These are phyloP conservation scores for Paramormyrops kingsleyae DNA, from an alignment of 2,113 vertebrate genomes.

Conservation along the genomic window DNA sequence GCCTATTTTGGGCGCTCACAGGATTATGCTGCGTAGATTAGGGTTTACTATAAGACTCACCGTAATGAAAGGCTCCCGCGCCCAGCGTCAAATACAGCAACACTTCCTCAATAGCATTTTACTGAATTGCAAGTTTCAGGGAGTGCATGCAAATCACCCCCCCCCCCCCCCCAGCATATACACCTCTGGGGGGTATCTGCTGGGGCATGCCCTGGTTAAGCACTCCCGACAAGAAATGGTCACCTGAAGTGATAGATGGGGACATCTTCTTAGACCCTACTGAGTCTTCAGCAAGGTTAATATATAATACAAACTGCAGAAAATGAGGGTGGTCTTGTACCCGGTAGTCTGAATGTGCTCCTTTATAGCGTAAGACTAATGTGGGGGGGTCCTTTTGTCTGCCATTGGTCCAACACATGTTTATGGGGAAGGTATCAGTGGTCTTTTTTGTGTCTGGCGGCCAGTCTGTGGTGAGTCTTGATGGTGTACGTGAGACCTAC, in stretches of 20 bases:
- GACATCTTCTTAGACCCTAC: background rate
- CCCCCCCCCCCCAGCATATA: constrained; percentile 39
- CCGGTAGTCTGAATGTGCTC: background rate
- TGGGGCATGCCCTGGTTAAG: background rate
- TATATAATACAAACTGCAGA: background rate
- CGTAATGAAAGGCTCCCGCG: constrained; percentile 35
- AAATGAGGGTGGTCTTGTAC: background rate
- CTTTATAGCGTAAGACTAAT: background rate
- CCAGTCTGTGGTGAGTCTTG: background rate
- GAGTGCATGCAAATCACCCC: constrained; percentile 53
- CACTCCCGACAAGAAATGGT: background rate
- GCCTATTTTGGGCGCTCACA: constrained; percentile 15
- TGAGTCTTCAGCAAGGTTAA: background rate
- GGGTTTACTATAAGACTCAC: constrained; percentile 40
- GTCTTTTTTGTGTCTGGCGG: background rate
- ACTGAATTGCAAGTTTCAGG: constrained; percentile 48
- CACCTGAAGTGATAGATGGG: background rate
- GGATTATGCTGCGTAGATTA: constrained; percentile 48
- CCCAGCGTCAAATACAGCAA: constrained; percentile 41
- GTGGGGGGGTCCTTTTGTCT: background rate
- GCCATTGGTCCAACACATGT: background rate
- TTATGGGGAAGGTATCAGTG: background rate
- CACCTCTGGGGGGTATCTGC: background rate
- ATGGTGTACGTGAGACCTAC: background rate
- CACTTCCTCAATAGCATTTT: constrained; percentile 55